Conservation (phyloP, 1,140 invertebrate species). For the Drosophila aff. region DNA sequence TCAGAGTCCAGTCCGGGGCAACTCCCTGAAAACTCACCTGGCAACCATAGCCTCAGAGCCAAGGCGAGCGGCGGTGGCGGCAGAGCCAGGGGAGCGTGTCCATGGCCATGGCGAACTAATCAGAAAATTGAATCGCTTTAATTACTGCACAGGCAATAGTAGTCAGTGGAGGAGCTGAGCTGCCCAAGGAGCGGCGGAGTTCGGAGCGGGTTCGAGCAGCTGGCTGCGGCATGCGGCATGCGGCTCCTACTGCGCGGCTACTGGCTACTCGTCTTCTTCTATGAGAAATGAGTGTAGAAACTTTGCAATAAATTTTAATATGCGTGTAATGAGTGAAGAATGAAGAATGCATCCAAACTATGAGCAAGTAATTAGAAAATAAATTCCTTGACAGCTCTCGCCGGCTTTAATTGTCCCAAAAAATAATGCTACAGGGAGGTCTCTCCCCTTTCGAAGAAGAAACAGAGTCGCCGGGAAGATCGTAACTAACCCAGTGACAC, state of each 20-base stretch:
- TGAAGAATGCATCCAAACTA: slow-evolving; percentile 69
- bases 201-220: slow-evolving; percentile 6
- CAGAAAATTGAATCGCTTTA: slow-evolving; percentile 84
- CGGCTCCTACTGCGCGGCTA: slow-evolving; percentile 15
- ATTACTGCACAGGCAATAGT: slow-evolving; percentile 82
- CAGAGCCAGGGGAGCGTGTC: slow-evolving; percentile 46
- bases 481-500: slow-evolving; percentile 75
- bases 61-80: not conserved
- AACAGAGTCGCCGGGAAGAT: slow-evolving; percentile 9
- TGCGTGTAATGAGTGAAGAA: slow-evolving; percentile 78
- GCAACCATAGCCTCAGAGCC: slow-evolving; percentile 18
- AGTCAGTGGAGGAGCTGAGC: slow-evolving; percentile 41
- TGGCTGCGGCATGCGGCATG: slow-evolving; percentile 11
- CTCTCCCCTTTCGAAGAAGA: not conserved
- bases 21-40: slow-evolving; percentile 53
- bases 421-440: slow-evolving; percentile 39
- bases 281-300: slow-evolving; percentile 81
- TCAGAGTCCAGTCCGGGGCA: slow-evolving; percentile 12
- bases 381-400: slow-evolving; percentile 40
- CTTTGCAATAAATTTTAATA: slow-evolving; percentile 84
- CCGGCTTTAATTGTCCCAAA: slow-evolving; percentile 58
- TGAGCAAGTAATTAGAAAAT: slow-evolving; percentile 73
- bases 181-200: slow-evolving; percentile 2
- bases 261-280: slow-evolving; percentile 72
- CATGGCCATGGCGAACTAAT: slow-evolving; percentile 82